phyloP scores from a whole-genome alignment of 2,113 vertebrate genomes.

The Turnix velox region DNA sequence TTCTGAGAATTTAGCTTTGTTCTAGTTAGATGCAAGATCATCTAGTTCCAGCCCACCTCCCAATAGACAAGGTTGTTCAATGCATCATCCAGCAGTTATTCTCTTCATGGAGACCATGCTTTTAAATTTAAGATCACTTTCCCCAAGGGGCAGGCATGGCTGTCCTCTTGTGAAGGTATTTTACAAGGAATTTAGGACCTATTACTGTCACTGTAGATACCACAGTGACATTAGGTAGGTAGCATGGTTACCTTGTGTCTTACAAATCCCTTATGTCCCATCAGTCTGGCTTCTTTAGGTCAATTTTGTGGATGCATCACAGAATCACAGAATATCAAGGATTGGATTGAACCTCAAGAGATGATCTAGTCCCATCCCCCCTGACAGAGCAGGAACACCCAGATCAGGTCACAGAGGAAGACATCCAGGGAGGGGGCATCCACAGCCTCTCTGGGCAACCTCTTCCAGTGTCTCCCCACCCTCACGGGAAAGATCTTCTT shows the following conservation, averaged over 20 bases:
- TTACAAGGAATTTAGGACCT: background rate
- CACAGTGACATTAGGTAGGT: background rate
- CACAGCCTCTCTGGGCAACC: too few relatives aligned
- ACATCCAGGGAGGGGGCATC: background rate
- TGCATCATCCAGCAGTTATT: too few relatives aligned
- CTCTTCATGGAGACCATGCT: fast-evolving
- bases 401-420: background rate
- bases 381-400: background rate
- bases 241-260: fast-evolving
- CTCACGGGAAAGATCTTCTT: background rate
- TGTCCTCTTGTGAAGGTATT: fast-evolving
- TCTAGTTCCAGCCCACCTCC: too few relatives aligned
- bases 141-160: background rate
- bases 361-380: fast-evolving
- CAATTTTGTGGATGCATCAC: background rate
- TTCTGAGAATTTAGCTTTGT: too few relatives aligned
- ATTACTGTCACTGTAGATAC: fast-evolving
- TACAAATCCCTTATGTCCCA: background rate
- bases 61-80: too few relatives aligned
- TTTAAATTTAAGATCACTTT: background rate
- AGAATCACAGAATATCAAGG: background rate
- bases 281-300: background rate
- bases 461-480: too few relatives aligned
- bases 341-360: background rate
- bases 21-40: too few relatives aligned